Evolutionary conservation across 2,113 vertebrate genomes (phyloP), one percentile per base, ranked within the genome.

Genomic region (Chloropsis hardwickii): DNA sequence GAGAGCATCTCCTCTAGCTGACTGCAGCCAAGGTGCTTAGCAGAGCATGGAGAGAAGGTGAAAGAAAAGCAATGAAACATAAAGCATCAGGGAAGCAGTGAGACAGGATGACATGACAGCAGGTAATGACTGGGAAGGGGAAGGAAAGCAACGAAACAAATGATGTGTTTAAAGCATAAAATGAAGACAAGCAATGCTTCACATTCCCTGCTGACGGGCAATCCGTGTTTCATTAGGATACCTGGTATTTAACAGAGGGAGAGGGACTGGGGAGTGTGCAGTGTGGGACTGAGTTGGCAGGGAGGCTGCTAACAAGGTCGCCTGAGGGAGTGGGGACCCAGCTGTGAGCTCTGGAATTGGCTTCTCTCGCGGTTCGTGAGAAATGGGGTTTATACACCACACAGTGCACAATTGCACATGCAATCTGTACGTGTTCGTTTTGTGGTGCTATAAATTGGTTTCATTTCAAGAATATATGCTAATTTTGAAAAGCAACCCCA

Each of bases 71-170:
- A 83, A 45, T 60, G 88, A 86, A 94, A 92, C 76, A 37, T 64
- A 86, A 94, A 90, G 18, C 64, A 83, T 56, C 48, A 67, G 67
- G 79, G 90, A 93, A 88, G 67, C 86, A 31, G 2, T 2, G 62
- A 96, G 76, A 74, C n/a, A 83, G 86, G 80, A 62, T 90, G 93
- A 92, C 67, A 92, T 48, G 85, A 88, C 79, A 92, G 85, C 60
- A 73, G 64, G 76, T 89, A 94, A 86, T 81, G 88, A 54, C 50
- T 42, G 67, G 79, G 64, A 88, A 95, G 44, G 31, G 73, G 76
- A 93, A 93, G 48, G 85, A 90, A 91, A 92, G 58, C 66, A 65
- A 65, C 0, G 0, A 92, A 91, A 79, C 48, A 86, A 90, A 67
- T 0, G 1, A 78, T 67, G 56, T 86, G 76, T 79, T 96, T 88